Conservation (phyloP, 2,888 invertebrate genomes). For the Gerris lacustris region DNA sequence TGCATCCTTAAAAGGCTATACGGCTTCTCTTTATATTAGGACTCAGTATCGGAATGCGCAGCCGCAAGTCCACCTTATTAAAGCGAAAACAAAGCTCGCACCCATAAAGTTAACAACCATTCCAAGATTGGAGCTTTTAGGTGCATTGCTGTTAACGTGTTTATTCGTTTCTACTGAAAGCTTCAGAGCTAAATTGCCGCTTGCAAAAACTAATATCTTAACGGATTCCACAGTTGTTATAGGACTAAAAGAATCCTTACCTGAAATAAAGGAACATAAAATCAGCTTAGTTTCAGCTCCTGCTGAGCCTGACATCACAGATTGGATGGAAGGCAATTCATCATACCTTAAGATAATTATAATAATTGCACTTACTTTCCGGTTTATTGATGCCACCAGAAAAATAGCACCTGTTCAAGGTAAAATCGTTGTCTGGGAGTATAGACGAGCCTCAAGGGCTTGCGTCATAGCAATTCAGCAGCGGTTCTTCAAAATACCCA, state of each 20-base stretch:
- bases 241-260: background rate
- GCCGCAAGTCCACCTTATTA: too few relatives aligned
- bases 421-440: background rate
- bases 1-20: too few relatives aligned
- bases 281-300: background rate
- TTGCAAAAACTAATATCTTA: too few relatives aligned
- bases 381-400: background rate
- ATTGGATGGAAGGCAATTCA: background rate
- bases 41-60: too few relatives aligned
- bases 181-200: too few relatives aligned
- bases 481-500: background rate
- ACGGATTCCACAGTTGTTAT: too few relatives aligned
- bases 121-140: too few relatives aligned
- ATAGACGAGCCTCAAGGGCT: background rate
- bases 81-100: too few relatives aligned
- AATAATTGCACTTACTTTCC: background rate
- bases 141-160: too few relatives aligned
- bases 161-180: too few relatives aligned
- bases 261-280: background rate
- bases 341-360: background rate
- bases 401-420: background rate
- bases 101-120: too few relatives aligned
- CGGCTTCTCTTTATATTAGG: too few relatives aligned
- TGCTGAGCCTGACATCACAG: background rate
- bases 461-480: background rate